phyloP scores from a whole-genome alignment of 2,888 invertebrate species.

The Diploptera punctata region DNA sequence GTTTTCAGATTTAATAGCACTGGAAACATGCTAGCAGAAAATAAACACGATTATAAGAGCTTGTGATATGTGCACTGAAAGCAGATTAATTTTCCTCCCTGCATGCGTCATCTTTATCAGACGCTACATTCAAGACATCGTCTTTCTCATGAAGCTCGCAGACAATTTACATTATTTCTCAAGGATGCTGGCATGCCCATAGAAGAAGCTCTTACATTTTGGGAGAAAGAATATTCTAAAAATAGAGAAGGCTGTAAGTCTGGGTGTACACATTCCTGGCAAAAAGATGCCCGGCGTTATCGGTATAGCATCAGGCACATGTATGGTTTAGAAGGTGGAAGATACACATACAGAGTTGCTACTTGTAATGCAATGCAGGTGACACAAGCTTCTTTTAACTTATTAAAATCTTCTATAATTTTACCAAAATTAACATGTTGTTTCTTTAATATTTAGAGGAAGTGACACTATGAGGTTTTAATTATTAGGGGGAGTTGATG shows the following conservation, averaged over 20 bases:
- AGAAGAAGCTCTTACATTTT: slow-evolving; percentile 68
- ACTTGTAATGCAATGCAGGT: slow-evolving; percentile 68
- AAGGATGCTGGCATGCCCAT: slow-evolving; percentile 74
- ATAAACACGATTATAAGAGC: slow-evolving; percentile 43
- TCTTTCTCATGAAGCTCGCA: slow-evolving; percentile 67
- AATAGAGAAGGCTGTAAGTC: slow-evolving; percentile 50
- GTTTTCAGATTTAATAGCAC: too few species aligned
- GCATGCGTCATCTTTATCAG: slow-evolving; percentile 68
- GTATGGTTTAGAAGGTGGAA: slow-evolving; percentile 74
- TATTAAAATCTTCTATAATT: too few species aligned
- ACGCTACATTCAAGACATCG: slow-evolving; percentile 64
- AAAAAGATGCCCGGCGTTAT: slow-evolving; percentile 66
- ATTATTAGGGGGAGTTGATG: too few species aligned
- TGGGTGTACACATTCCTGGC: slow-evolving; percentile 68
- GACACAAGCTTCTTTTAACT: slow-evolving; percentile 37
- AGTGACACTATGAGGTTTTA: too few species aligned
- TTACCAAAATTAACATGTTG: too few species aligned
- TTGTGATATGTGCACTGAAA: slow-evolving; percentile 46
- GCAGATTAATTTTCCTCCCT: slow-evolving; percentile 70
- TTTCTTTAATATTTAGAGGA: too few species aligned
- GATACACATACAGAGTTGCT: slow-evolving; percentile 65
- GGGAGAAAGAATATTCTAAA: slow-evolving; percentile 68
- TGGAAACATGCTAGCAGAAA: too few species aligned
- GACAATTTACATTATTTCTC: slow-evolving; percentile 71
- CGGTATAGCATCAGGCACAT: slow-evolving; percentile 72